A percentile compares a stretch with the other conserved stretches of the same genome.
These are phyloP conservation scores for Cataglyphis livida DNA, from an alignment of 2,888 invertebrate genomes.

Conservation along the genomic window DNA sequence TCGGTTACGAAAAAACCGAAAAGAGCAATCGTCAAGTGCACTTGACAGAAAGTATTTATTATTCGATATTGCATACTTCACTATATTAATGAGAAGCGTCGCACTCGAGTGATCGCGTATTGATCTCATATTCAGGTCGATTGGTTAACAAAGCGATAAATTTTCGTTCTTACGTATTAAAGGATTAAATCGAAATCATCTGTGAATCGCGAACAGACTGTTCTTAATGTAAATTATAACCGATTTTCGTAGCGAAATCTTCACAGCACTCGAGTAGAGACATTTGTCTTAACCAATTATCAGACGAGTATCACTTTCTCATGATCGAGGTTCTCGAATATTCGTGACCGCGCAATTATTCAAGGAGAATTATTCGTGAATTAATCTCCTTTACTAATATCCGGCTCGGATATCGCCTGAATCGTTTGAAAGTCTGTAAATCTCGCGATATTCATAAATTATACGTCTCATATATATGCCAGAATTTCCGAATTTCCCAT, in stretches of 20 bases:
- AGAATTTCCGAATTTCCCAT: background rate
- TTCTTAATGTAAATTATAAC: slow-evolving; percentile 24
- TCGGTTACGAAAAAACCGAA: background rate
- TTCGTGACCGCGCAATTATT: slow-evolving; percentile 26
- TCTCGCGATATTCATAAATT: slow-evolving; percentile 22
- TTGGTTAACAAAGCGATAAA: slow-evolving; percentile 33
- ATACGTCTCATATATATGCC: background rate
- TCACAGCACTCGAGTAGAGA: background rate
- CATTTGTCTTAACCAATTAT: slow-evolving; percentile 22
- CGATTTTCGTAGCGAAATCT: slow-evolving; percentile 16
- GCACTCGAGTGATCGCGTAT: slow-evolving; percentile 7
- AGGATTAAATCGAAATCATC: slow-evolving; percentile 20
- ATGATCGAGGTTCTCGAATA: slow-evolving; percentile 17
- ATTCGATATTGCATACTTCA: background rate
- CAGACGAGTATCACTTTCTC: slow-evolving; percentile 34
- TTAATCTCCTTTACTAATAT: slow-evolving; percentile 16
- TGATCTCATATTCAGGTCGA: slow-evolving; percentile 22
- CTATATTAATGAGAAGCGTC: background rate
- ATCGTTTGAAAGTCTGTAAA: background rate
- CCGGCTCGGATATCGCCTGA: background rate
- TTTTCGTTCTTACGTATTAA: background rate
- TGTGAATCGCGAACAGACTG: background rate
- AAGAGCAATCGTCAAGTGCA: background rate
- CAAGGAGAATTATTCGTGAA: slow-evolving; percentile 28
- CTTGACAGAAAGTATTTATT: background rate